These are phyloP conservation scores for Metalampra italica DNA, from an alignment of 2,888 invertebrate genomes.

Conservation along the genomic window DNA sequence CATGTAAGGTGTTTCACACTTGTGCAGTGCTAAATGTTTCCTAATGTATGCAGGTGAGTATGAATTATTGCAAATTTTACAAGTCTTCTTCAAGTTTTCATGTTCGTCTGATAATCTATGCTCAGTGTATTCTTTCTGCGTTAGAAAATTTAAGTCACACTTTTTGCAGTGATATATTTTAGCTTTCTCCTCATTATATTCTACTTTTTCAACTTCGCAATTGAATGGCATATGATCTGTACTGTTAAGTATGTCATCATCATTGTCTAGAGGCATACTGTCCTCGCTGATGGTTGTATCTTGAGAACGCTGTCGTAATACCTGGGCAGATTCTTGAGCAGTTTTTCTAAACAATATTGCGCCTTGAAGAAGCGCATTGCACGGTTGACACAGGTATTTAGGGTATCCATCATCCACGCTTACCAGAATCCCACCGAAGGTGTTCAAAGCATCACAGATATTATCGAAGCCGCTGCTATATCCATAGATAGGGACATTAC, in stretches of 20 bases:
- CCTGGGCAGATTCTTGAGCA: constrained; percentile 39
- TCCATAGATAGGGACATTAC: constrained; percentile 51
- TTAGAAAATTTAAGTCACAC: constrained; percentile 48
- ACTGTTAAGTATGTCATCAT: constrained; percentile 9
- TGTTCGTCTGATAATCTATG: constrained; percentile 54
- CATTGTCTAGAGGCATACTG: constrained; percentile 1
- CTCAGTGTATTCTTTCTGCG: constrained; percentile 44
- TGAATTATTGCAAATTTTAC: constrained; percentile 53
- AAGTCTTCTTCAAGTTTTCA: constrained; percentile 45
- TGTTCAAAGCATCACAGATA: constrained; percentile 37
- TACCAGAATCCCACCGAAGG: constrained; percentile 46
- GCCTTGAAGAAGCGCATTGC: constrained; percentile 47
- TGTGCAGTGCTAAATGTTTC: constrained; percentile 49
- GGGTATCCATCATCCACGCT: constrained; percentile 45
- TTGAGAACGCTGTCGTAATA: neutral
- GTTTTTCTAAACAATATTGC: constrained; percentile 60
- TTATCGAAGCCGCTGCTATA: constrained; percentile 24
- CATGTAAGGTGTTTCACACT: constrained; percentile 35
- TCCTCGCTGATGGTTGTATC: constrained; percentile 12
- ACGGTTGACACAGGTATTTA: constrained; percentile 52
- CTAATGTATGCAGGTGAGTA: constrained; percentile 50
- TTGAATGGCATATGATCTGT: constrained; percentile 10
- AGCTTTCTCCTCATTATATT: constrained; percentile 13
- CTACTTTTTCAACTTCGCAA: constrained; percentile 18
- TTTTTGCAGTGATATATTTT: constrained; percentile 36